Base-by-base conservation (phyloP, 2,888 invertebrate genomes). In the Cerastis leucographa region DNA sequence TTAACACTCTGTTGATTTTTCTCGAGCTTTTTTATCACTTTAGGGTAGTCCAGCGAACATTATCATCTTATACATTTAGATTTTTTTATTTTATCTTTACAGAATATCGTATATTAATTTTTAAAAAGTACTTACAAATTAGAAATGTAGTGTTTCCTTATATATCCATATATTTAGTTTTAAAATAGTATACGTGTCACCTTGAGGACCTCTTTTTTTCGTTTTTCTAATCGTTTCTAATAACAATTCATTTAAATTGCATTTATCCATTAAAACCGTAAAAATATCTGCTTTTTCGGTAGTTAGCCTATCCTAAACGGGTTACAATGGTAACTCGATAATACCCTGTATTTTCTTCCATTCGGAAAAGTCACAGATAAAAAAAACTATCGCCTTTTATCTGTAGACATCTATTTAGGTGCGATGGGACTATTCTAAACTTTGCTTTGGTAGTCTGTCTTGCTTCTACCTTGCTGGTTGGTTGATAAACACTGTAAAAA, bases 291-390 rank as follows among this genome's bases (percentile, higher is more conserved):
- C 14, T 40, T n/a, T 22, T 42, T 3, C 7, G 1, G 1, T 14
- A 7, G 14, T n/a, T 49, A 19, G 0, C 2, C 49, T 17, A 29
- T n/a, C 0, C 49, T 9, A 62, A 2, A 29, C 8, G 35, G 1
- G 1, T 0, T 35, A 54, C 35, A 40, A 42, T n/a, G 54, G 65
- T 25, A 35, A 19, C n/a, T 1, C 2, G 8, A 19, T n/a, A 54
- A 73, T 42, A 35, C n/a, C 12, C 14, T 25, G 17, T 83, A 71
- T 78, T 78, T 68, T 73, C 44, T 71, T 71, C 17, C 59, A 59
- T 83, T 64, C 22, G n/a, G 12, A 9, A 42, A 29, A 49, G 51
- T 40, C 7, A 42, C 46, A 51, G 19, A 19, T 49, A 77, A 77
- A 64, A 14, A 22, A 73, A 25, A 25, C 19, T 65, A 35, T 12